Evolutionary conservation across 2,797 vertebrate species (phyloP), one percentile per base, ranked within the genome.

Genomic region (Mus spretus): DNA sequence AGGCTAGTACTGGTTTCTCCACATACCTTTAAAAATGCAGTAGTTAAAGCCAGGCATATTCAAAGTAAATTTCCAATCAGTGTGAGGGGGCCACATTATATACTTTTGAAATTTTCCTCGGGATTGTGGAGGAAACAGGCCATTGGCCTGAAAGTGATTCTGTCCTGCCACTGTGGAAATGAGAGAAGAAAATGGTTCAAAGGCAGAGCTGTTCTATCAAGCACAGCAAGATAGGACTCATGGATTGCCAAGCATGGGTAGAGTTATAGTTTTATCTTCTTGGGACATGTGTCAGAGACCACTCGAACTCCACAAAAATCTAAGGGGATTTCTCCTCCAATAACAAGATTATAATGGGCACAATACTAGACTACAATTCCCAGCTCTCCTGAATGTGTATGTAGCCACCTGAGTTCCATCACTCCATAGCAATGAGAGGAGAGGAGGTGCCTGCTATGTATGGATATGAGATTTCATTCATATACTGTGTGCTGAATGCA

Each of bases 31-130:
- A 67, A 92, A 82, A 84, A 93, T 67, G 40, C 67, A 79, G 40
- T 89, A 90, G 91, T 90, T 97, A 96, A 94, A 96, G 81, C 78
- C 67, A 93, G 88, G 82, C 59, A 96, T 89, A 78, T n/a, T 84
- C 90, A 92, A 93, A 96, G 26, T 28, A 63, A 95, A 67, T 57
- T 87, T 77, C 79, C 72, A 82, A 67, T 88, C 50, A 93, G 17
- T 50, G 26, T 82, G 37, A 95, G 24, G 89, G 53, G 7, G 28
- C 6, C n/a, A 55, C 3, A 80, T 24, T 87, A 85, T 63, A 92
- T 50, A 74, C 7, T 92, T 75, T 65, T 44, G 47, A 96, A 70
- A 85, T 37, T 47, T 75, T 89, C 17, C 44, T 90, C 34, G 9
- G 37, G 31, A 92, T 19, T 70, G 9, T 34, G 2, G 19, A 53